Evolutionary conservation across 2,888 invertebrate genomes (phyloP), one percentile per base, ranked within the genome.

Genomic region (Cordilura impudica): DNA sequence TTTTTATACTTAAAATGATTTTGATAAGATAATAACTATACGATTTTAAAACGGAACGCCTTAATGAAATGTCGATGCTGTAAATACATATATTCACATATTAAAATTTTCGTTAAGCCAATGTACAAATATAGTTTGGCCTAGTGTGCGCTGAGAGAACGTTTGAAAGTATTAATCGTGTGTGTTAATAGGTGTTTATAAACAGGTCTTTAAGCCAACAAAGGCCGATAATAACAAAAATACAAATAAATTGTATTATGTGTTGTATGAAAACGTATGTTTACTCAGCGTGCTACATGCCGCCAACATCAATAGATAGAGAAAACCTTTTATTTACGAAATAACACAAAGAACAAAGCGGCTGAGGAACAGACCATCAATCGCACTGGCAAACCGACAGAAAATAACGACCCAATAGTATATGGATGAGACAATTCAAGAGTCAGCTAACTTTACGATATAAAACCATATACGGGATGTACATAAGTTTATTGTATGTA

Each of bases 241-340:
- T 29, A 67, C 10, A 67, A 67, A 67, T 54, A 67, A 54, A 54
- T 53, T 54, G 18, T 66, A 26, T 29, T 67, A 43, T 66, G 18
- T 53, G 16, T 18, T 66, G 26, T 66, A 26, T 29, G n/a, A 67
- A 45, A 43, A 54, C 26, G 54, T 54, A 54, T 67, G 43, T 67
- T 67, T 67, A 54, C 66, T 54, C 54, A 67, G 66, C 54, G 54
- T 54, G 66, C 54, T 67, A 67, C 43, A 54, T 67, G 66, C 66
- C 66, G 66, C 54, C 43, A 54, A 67, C 66, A 29, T 67, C 54
- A 67, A 67, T 67, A 54, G 66, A 29, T 18, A 54, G 21, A 53
- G 35, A 66, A 45, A n/a, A 49, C 26, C 54, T 67, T 67, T 67
- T 67, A 54, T 54, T 54, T 67, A 29, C 6, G 7, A 67, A 54